A percentile compares a stretch with the other conserved stretches of the same genome.
Evolutionary conservation across 2,113 vertebrate species (phyloP).

Genomic region (Caracal caracal): DNA sequence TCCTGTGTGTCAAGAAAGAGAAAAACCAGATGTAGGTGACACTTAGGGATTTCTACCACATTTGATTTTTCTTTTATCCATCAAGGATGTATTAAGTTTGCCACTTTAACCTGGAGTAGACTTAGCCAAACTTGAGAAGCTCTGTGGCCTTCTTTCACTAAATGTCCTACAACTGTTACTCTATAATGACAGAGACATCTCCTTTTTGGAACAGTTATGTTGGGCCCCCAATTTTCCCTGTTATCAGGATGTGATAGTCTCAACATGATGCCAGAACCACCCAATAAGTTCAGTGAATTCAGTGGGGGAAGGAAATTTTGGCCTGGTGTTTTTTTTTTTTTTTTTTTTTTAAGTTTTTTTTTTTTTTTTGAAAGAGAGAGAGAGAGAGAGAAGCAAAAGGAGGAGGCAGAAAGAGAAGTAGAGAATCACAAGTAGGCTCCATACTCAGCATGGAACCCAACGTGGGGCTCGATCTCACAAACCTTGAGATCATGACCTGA

Average conservation of each 20-base stretch:
- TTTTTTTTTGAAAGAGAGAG: too few relatives aligned
- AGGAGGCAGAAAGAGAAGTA: too few relatives aligned
- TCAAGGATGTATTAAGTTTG: background rate
- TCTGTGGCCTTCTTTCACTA: background rate
- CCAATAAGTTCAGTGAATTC: background rate
- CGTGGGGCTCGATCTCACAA: too few relatives aligned
- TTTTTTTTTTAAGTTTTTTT: too few relatives aligned
- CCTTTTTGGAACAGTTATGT: background rate
- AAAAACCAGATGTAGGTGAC: background rate
- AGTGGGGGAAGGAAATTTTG: background rate
- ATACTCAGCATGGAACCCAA: too few relatives aligned
- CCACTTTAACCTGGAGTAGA: background rate
- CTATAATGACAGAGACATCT: background rate
- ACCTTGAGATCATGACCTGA: too few relatives aligned
- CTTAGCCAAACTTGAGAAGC: background rate
- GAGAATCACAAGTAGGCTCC: too few relatives aligned
- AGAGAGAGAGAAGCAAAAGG: too few relatives aligned
- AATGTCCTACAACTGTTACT: background rate
- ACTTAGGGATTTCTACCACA: background rate
- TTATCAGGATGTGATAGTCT: background rate
- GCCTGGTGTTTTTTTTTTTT: too few relatives aligned
- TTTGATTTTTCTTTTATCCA: background rate
- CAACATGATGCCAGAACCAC: background rate
- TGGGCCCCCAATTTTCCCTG: background rate
- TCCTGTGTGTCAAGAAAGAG: background rate